Evolutionary conservation across 2,113 vertebrate species (phyloP), one percentile per base, ranked within the genome.

Genomic region (Cinclus cinclus): DNA sequence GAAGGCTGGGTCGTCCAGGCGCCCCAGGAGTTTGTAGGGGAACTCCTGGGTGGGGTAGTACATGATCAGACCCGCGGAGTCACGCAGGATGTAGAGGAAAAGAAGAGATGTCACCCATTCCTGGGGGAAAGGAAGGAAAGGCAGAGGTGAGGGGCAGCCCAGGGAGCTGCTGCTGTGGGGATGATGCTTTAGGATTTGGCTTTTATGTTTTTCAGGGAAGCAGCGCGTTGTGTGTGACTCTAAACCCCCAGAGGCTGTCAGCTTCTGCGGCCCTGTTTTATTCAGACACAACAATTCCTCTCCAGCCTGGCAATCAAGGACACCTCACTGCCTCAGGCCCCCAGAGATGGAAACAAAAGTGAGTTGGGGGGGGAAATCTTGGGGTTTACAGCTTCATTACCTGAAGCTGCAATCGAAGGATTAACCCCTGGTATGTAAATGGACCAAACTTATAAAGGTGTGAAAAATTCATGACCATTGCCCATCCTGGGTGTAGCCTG

Each of bases 41-140:
- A 93, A 50, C 41, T 95, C 95, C 2, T 21, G 22, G 13, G 3
- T 3, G 0, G 6, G 2, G 13, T 2, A 1, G 16, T 8, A 0
- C 19, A 1, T 1, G 4, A 74, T 10, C 3, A 25, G 1, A 0
- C 0, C 1, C 0, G 60, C 4, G 0, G 63, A 10, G 1, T 25
- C 1, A 1, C 53, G 63, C n/a, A 97, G 39, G 9, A 81, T 1
- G 17, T 94, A 15, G 87, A 98, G 64, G 19, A 98, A 95, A 2
- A 98, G 6, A 59, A 97, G 81, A 0, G 92, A 96, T 1, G 97
- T 73, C 25, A 98, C 92, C 96, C 98, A 92, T 49, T 99, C 99
- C 98, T 99, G 89, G 15, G 52, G 2, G 24, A 2, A 30, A 33
- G 18, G 19, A 18, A 37, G 60, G 73, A 55, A 65, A 91, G 0